These are phyloP conservation scores for Aythya baeri DNA, from an alignment of 2,113 vertebrate genomes.

Conservation along the genomic window DNA sequence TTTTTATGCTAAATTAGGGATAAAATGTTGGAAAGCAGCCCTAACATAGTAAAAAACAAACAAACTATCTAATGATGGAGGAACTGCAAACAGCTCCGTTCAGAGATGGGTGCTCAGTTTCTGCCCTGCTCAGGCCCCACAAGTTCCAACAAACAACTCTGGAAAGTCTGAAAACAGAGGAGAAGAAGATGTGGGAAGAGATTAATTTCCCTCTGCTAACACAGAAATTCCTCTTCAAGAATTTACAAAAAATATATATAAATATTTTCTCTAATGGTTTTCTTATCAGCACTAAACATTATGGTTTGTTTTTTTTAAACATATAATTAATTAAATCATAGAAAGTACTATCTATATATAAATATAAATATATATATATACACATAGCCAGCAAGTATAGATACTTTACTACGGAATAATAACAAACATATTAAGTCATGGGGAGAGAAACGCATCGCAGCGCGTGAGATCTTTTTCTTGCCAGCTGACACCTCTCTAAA, in stretches of 20 bases:
- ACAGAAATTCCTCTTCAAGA: not conserved
- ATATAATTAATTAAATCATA: not conserved
- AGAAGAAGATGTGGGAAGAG: not conserved
- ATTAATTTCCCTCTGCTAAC: not conserved
- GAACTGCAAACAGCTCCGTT: not conserved
- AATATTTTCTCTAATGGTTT: not conserved
- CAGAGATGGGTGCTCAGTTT: not conserved
- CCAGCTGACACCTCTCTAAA: not conserved
- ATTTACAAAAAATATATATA: not conserved
- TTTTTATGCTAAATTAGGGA: conserved; percentile 56
- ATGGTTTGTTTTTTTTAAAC: not conserved
- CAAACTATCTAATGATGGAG: not conserved
- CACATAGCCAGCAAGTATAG: not conserved
- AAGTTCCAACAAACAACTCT: not conserved
- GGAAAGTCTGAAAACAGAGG: not conserved
- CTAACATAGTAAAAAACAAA: conserved; percentile 9
- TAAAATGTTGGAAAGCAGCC: conserved; percentile 42
- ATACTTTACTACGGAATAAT: not conserved
- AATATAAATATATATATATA: not conserved
- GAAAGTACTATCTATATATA: not conserved
- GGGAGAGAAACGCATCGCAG: not conserved
- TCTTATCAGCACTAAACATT: not conserved
- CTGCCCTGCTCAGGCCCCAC: not conserved
- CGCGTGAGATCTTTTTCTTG: not conserved
- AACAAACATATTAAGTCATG: not conserved